phyloP scores from a whole-genome alignment of 2,113 vertebrate genomes.

The Pomatostomus ruficeps region DNA sequence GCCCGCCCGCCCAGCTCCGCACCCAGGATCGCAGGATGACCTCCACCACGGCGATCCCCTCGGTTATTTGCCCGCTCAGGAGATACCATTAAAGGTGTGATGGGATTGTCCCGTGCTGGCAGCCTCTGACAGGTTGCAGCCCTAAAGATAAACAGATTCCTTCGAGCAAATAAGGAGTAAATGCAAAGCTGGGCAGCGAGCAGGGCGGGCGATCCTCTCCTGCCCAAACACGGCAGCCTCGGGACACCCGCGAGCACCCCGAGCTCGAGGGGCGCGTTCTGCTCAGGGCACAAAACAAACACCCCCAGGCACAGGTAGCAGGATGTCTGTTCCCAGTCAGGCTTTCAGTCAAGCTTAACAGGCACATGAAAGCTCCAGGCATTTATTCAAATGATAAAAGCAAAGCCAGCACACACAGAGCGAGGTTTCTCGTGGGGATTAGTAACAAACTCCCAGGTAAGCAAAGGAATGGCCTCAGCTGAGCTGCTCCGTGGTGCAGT shows the following conservation, averaged over 20 bases:
- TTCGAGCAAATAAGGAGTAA: constrained; percentile 63
- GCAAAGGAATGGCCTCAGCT: background rate
- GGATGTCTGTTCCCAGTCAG: constrained; percentile 36
- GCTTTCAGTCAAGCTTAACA: background rate
- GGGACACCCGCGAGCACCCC: background rate
- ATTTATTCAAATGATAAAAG: constrained; percentile 26
- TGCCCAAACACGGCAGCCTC: background rate
- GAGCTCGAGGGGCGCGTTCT: background rate
- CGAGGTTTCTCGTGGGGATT: background rate
- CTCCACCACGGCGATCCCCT: background rate
- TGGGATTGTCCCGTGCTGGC: constrained; percentile 15
- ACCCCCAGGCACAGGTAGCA: constrained; percentile 37
- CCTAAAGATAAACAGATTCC: constrained; percentile 75
- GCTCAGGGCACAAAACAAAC: constrained; percentile 43
- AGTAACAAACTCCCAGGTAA: background rate
- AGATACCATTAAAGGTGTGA: background rate
- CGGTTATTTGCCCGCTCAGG: background rate
- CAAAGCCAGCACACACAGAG: background rate
- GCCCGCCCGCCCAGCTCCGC: background rate
- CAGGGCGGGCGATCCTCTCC: background rate
- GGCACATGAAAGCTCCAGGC: constrained; percentile 28
- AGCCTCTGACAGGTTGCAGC: constrained; percentile 70
- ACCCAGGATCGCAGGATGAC: background rate
- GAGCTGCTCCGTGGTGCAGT: background rate
- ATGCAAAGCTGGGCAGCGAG: constrained; percentile 3